Conservation (phyloP, 2,888 invertebrate species). For the Hydropsyche betteni region DNA sequence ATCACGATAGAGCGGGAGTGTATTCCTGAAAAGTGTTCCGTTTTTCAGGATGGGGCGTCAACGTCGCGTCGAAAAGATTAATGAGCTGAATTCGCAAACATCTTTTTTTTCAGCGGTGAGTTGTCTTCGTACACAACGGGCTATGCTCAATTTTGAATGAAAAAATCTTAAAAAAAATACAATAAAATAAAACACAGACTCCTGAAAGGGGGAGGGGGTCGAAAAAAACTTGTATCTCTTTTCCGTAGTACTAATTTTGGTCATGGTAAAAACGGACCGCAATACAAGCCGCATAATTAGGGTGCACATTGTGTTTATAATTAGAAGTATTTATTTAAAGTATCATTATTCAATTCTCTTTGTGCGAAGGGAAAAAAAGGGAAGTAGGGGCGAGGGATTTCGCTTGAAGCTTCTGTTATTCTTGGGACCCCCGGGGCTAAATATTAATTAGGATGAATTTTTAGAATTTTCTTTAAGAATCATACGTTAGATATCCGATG, state of each 20-base stretch:
- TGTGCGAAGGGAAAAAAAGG: not conserved
- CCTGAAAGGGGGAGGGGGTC: not conserved
- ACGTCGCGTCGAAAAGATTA: conserved; percentile 25
- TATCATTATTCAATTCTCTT: conserved; percentile 27
- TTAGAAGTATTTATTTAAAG: conserved; percentile 34
- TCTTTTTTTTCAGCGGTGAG: conserved; percentile 1
- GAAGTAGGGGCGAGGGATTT: not conserved
- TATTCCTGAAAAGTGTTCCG: not conserved
- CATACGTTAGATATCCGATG: no score
- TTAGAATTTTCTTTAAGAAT: not conserved
- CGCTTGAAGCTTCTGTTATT: no score
- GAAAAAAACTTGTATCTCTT: conserved; percentile 12
- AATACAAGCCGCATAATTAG: conserved; percentile 21
- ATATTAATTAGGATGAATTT: conserved; percentile 39
- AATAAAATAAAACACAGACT: not conserved
- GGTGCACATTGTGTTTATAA: conserved; percentile 29
- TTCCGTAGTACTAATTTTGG: conserved; percentile 11
- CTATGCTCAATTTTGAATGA: no score
- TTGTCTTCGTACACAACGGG: no score
- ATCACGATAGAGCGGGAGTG: not conserved
- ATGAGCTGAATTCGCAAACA: conserved; percentile 25
- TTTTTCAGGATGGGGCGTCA: not conserved
- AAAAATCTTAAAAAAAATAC: no score
- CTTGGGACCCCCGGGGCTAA: conserved; percentile 24
- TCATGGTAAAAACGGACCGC: not conserved